Base-by-base conservation (phyloP, 1,140 invertebrate genomes). In the Drosophila cardini region DNA sequence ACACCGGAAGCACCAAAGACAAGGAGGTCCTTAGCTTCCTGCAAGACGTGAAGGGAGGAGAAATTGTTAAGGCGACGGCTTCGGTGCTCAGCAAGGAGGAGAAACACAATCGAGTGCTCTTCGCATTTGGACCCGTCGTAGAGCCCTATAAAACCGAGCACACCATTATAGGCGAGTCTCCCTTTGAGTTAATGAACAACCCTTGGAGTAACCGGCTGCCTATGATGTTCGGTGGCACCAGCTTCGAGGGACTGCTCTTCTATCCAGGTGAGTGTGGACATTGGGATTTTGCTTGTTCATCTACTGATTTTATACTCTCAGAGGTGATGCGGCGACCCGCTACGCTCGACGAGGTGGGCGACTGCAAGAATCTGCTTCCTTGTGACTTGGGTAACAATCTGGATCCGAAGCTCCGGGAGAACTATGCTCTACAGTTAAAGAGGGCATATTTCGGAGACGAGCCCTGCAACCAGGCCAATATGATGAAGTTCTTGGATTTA, bases 141-240 rank as follows among this genome's bases (percentile, higher is more conserved):
- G 91, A 92, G 13, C 82, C 91, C 1, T 92, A 92, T 13, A 26
- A 40, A n/a, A 91, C 77, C 0, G 76, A 78, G 5, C 79, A 92
- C 21, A 91, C 87, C 1, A 57, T 92, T 0, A 76, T 92, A 0
- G 55, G 52, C 3, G 69, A 71, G n/a, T 16, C 72, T 7, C 79
- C 82, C 0, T 38, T 70, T 5, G 73, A 90, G 26, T 2, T 90
- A 13, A 78, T 91, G 74, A 60, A 80, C 7, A 60, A 75, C 13
- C 50, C 60, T 2, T 92, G 91, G 91, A 91, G 87, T 40, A 90
- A 90, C 48, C 75, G 91, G 7, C 82, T 93, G 58, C 93, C 93
- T 2, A 79, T 93, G 4, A 92, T 93, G 43, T 90, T 93, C 11
- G 93, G 93, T 0, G 93, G 92, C 38, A 92, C 72, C 15, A 91